phyloP scores from a whole-genome alignment of 2,888 invertebrate genomes.

The Trachelus tabidus region DNA sequence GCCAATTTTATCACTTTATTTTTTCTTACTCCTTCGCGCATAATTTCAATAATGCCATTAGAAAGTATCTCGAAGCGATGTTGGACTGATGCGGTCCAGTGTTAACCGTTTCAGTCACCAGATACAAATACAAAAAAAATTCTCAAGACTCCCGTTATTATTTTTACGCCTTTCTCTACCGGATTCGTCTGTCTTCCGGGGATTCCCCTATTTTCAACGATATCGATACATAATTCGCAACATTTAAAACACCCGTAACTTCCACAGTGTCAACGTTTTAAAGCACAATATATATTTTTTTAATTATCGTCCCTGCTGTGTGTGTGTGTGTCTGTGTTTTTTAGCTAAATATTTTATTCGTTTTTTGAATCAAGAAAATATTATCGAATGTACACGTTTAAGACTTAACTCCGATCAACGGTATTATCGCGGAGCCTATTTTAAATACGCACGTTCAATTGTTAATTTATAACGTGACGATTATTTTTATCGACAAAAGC shows the following conservation, averaged over 20 bases:
- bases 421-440: not conserved
- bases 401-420: not conserved
- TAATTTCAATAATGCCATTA: not conserved
- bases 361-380: not conserved
- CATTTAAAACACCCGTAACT: not conserved
- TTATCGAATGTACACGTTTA: not conserved
- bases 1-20: constrained; percentile 2
- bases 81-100: not conserved
- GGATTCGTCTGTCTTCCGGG: not conserved
- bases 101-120: not conserved
- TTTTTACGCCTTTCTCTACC: not conserved
- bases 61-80: not conserved
- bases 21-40: not conserved
- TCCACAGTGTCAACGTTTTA: not conserved
- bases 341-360: not conserved
- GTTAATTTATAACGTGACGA: not conserved
- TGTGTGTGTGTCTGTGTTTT: not conserved
- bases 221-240: not conserved
- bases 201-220: not conserved
- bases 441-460: not conserved
- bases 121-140: not conserved
- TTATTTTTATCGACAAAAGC: not conserved
- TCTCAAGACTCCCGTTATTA: not conserved
- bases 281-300: not conserved
- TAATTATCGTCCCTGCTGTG: not conserved